phyloP scores from a whole-genome alignment of 2,113 vertebrate genomes.

The Rhizomys pruinosus region DNA sequence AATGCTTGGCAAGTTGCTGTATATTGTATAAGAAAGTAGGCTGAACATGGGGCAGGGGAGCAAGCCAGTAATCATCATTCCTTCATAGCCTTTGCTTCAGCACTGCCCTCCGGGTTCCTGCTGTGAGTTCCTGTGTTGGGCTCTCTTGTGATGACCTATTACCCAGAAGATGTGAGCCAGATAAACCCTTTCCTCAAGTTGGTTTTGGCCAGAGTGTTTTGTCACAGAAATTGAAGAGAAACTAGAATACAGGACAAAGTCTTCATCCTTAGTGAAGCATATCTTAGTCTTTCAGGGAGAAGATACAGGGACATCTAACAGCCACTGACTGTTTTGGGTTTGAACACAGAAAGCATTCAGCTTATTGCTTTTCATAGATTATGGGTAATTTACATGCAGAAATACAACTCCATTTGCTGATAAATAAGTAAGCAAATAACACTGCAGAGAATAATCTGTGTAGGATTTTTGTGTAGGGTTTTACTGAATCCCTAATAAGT shows the following conservation, averaged over 20 bases:
- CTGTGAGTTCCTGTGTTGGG: too few species aligned
- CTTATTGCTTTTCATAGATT: conserved; percentile 1
- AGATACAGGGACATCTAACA: background rate
- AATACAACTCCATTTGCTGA: conserved; percentile 13
- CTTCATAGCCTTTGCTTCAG: too few species aligned
- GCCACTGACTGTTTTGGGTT: background rate
- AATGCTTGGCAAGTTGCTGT: too few species aligned
- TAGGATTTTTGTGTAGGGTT: background rate
- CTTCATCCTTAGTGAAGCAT: background rate
- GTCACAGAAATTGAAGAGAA: too few species aligned
- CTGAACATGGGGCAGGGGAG: too few species aligned
- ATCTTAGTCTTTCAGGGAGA: background rate
- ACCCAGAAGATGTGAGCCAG: too few species aligned
- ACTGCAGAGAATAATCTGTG: background rate
- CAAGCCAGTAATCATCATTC: too few species aligned
- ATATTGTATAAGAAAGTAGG: too few species aligned
- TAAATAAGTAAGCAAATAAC: background rate
- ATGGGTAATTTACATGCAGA: background rate
- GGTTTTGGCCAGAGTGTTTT: too few species aligned
- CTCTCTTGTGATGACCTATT: too few species aligned
- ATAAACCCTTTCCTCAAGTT: too few species aligned
- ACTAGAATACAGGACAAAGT: background rate
- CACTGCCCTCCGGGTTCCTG: too few species aligned
- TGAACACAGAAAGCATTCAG: background rate
- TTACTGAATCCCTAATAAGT: background rate